Conservation (phyloP, 2,888 invertebrate species). For the Caenorhabditis parvicauda region DNA sequence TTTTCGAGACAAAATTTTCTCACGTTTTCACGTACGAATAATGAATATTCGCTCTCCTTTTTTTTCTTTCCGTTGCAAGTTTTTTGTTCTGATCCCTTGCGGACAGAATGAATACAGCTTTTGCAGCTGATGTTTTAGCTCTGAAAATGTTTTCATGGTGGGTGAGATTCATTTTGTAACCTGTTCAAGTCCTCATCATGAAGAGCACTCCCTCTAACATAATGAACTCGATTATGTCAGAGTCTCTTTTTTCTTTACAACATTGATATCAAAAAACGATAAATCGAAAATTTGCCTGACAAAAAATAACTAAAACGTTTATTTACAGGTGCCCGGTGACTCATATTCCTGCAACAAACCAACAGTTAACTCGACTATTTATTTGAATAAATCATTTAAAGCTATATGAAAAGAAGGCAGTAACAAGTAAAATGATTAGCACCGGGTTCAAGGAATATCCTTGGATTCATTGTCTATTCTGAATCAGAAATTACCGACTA, state of each 20-base stretch:
- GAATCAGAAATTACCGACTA: too few species aligned
- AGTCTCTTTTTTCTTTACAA: too few species aligned
- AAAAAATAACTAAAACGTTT: too few species aligned
- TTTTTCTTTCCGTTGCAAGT: slow-evolving; percentile 41
- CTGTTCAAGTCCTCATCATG: slow-evolving; percentile 88
- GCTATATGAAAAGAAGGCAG: too few species aligned
- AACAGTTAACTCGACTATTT: background rate
- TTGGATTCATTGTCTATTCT: slow-evolving; percentile 25
- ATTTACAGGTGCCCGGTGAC: slow-evolving; percentile 54
- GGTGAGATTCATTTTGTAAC: slow-evolving; percentile 2
- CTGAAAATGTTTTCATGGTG: slow-evolving; percentile 64
- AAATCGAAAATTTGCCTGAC: too few species aligned
- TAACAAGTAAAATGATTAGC: too few species aligned
- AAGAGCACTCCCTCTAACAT: slow-evolving; percentile 71
- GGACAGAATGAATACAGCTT: slow-evolving; percentile 93
- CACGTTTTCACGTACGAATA: too few species aligned
- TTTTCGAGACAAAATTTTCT: too few species aligned
- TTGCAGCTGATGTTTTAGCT: slow-evolving; percentile 93
- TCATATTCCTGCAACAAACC: background rate
- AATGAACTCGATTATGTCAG: slow-evolving; percentile 95
- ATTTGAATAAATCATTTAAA: background rate
- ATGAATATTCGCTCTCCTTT: too few species aligned
- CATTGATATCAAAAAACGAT: too few species aligned
- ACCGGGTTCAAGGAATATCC: too few species aligned
- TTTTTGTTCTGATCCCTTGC: slow-evolving; percentile 70